phyloP scores from a whole-genome alignment of 2,888 invertebrate species.

The Caenorhabditis sp. region DNA sequence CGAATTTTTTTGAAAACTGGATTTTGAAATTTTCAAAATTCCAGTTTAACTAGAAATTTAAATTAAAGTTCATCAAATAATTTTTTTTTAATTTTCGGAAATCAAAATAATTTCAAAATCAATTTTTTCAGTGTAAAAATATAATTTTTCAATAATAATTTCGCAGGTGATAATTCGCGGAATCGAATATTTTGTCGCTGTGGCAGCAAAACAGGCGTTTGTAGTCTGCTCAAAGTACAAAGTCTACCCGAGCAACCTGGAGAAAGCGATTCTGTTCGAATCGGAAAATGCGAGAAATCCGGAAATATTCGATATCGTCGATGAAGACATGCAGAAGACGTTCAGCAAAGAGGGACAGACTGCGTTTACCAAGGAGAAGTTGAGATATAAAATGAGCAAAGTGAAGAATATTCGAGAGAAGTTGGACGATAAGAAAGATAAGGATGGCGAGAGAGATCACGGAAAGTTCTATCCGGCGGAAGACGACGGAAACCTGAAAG shows the following conservation, averaged over 20 bases:
- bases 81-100: too few relatives aligned
- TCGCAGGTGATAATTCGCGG: conserved; percentile 10
- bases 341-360: conserved; percentile 23
- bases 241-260: conserved; percentile 25
- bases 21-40: too few relatives aligned
- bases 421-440: too few relatives aligned
- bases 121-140: too few relatives aligned
- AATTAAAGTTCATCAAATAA: too few relatives aligned
- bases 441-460: not conserved
- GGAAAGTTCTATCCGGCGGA: conserved; percentile 48
- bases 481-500: conserved; percentile 16
- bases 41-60: too few relatives aligned
- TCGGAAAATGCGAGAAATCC: conserved; percentile 1
- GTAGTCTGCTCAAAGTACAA: conserved; percentile 44
- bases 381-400: conserved; percentile 8
- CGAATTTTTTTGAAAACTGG: too few relatives aligned
- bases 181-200: conserved; percentile 4
- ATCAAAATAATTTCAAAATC: too few relatives aligned
- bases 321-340: conserved; percentile 25
- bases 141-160: too few relatives aligned
- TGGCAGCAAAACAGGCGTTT: conserved; percentile 21
- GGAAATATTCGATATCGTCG: conserved; percentile 26
- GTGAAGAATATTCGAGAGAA: not conserved
- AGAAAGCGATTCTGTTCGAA: conserved; percentile 21
- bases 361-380: conserved; percentile 13